Conservation (phyloP, 2,888 invertebrate species). For the Luperina testacea region DNA sequence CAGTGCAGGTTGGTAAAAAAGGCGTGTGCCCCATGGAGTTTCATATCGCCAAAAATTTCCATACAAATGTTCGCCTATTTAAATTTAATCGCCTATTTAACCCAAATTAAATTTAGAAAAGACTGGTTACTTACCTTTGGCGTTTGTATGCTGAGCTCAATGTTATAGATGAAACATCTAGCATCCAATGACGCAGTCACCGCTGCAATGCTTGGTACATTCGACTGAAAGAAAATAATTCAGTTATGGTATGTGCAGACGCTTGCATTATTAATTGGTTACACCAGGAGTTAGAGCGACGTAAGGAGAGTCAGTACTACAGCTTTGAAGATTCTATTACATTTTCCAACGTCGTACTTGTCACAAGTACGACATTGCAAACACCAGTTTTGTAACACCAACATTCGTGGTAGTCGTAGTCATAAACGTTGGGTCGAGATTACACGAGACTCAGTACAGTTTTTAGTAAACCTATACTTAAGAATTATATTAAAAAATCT, state of each 20-base stretch:
- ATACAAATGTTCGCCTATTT: too few relatives aligned
- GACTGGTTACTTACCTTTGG: slow-evolving; percentile 84
- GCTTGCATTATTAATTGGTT: not conserved
- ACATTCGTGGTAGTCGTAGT: not conserved
- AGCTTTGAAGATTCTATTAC: too few relatives aligned
- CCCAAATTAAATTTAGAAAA: slow-evolving; percentile 6
- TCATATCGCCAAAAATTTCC: too few relatives aligned
- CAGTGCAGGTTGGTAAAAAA: too few relatives aligned
- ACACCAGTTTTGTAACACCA: not conserved
- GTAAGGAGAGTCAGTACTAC: too few relatives aligned
- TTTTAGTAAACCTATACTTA: not conserved
- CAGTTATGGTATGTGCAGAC: not conserved
- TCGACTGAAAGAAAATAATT: slow-evolving; percentile 75
- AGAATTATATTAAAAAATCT: not conserved
- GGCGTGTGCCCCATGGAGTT: too few relatives aligned
- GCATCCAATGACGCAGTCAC: slow-evolving; percentile 94
- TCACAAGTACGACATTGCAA: too few relatives aligned
- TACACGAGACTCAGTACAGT: not conserved
- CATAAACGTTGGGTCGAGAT: too few relatives aligned
- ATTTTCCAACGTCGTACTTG: too few relatives aligned
- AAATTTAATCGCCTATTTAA: too few relatives aligned
- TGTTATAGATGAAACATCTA: slow-evolving; percentile 92
- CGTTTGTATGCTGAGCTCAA: slow-evolving; percentile 94
- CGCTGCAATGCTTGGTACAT: slow-evolving; percentile 92
- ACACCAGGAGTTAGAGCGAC: too few relatives aligned